Base-by-base conservation (phyloP, 2,797 vertebrate species). In the Sparidentex hasta region DNA sequence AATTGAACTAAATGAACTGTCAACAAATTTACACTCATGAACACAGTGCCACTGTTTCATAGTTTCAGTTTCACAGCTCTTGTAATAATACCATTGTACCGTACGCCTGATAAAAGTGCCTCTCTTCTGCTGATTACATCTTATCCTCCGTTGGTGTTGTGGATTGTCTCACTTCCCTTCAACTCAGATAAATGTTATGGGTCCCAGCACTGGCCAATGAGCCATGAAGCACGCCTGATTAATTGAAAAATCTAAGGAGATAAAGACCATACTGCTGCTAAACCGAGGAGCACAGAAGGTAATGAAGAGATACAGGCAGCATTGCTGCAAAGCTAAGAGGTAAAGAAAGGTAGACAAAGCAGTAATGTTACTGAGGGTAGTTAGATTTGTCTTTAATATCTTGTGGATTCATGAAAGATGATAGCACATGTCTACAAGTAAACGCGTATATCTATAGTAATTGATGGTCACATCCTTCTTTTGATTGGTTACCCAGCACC, bases 231-330 rank as follows among this genome's bases (percentile, higher is more conserved):
- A 78, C 5, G 41, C 78, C 82, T 88, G 87, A 91, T 91, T 91
- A 92, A 92, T 91, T 89, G 84, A 85, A 88, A 90, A 92, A 87
- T 88, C 86, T 81, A 73, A 85, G 81, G 81, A 76, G 87, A 90
- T 87, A 80, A 89, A 88, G 80, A 83, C 84, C 75, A 63, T 67
- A 67, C 38, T 64, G 76, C 81, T 79, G 83, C 71, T 85, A 77
- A 90, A 82, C 73, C 13, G 41, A 74, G 79, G 71, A 85, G 71
- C 65, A 71, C 76, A 73, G 58, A 82, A 84, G 74, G 80, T 83
- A 90, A 90, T 90, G 78, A 88, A 81, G 69, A 88, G 78, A 76
- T 64, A 72, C 74, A 81, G 59, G 62, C 61, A 66, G 63, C 44
- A 56, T 58, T 41, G 76, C 74, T 64, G 74, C 62, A 72, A 25